phyloP scores from a whole-genome alignment of 1,140 invertebrate species.

The Hyles vespertilio region DNA sequence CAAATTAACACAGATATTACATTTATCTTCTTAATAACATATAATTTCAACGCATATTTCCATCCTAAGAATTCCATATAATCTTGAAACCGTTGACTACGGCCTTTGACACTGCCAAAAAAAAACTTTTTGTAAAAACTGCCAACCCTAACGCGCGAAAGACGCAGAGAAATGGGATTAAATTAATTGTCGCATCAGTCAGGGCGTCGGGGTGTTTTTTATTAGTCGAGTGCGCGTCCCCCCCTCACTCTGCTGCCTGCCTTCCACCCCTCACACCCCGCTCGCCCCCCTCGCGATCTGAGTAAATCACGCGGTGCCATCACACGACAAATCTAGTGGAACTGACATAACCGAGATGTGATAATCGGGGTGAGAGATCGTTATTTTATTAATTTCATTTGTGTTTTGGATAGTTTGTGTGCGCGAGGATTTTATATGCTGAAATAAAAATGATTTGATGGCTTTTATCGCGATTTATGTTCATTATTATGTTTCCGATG shows the following conservation, averaged over 20 bases:
- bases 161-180: constrained; percentile 74
- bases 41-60: no score
- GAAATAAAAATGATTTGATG: no score
- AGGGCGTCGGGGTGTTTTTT: constrained; percentile 74
- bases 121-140: constrained; percentile 3
- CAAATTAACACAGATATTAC: no score
- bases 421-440: no score
- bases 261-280: constrained; percentile 18
- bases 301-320: constrained; percentile 57
- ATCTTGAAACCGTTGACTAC: no score
- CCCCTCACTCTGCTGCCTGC: constrained; percentile 21
- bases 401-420: neutral
- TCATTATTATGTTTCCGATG: no score
- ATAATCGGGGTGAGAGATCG: no score
- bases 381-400: neutral
- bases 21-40: no score
- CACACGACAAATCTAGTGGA: constrained; percentile 25
- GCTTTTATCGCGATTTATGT: no score
- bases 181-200: constrained; percentile 76
- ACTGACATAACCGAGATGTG: constrained; percentile 5
- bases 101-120: no score
- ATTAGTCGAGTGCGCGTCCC: constrained; percentile 60
- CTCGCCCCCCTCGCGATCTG: constrained; percentile 28
- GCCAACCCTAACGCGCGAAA: constrained; percentile 57
- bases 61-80: no score